Base-by-base conservation (phyloP, 2,888 invertebrate species). In the Archaeoteleia sp. region DNA sequence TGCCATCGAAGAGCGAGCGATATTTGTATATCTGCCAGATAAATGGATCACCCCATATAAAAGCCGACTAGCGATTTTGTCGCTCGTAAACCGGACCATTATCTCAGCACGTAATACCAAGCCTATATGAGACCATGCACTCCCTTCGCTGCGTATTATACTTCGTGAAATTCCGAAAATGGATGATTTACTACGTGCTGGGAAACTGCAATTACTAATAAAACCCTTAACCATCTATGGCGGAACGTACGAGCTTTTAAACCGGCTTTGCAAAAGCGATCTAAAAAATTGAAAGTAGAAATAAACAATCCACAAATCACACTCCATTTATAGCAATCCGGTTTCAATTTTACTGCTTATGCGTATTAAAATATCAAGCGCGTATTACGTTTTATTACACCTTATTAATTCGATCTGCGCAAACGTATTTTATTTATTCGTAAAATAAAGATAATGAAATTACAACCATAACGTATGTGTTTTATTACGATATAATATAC, bases 101-200 rank as follows among this genome's bases (percentile, higher is more conserved):
- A 67, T 61, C 67, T 67, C 49, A 23, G 60, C 60, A 27, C 55
- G 60, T 67, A 67, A 67, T 67, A 48, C 67, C 55, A 37, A 49
- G 49, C 42, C 67, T 61, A 40, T 61, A 55, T 60, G 67, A 60
- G 48, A 42, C 54, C 43, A 13, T 49, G 60, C 55, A 45, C 60
- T 61, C 23, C 67, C 67, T 61, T 67, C 57, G 55, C 35, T 57
- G 48, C 61, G 51, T 61, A 61, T 57, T 57, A 61, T 61, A 67
- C 67, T 61, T 61, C 54, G 67, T 54, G 48, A 67, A 60, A 67
- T 67, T 49, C 60, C 37, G 51, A 67, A 67, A 67, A 67, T 67
- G 60, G 61, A 67, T 61, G 67, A 67, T 67, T 67, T 67, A 67
- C 61, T 55, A 67, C 51, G 51, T 42, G 51, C 55, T 29, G 40